Conservation (phyloP, 2,113 vertebrate species). For the Genyomyrus donnyi region DNA sequence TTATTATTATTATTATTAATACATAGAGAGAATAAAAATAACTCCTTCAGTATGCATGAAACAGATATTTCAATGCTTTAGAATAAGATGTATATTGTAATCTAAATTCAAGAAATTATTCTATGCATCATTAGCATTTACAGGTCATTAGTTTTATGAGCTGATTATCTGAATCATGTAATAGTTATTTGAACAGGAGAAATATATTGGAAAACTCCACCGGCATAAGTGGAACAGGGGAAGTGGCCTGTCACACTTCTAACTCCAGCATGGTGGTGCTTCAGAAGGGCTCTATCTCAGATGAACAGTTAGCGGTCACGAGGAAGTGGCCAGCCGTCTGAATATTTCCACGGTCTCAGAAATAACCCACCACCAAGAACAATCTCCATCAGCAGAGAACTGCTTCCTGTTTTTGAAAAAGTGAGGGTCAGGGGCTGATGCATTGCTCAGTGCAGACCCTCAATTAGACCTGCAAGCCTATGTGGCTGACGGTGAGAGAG, state of each 20-base stretch:
- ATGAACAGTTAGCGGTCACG: neutral
- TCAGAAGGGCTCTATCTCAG: neutral
- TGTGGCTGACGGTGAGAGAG: neutral
- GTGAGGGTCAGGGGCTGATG: neutral
- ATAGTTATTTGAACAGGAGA: neutral
- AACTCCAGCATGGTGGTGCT: neutral
- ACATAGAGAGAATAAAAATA: neutral
- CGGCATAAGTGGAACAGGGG: neutral
- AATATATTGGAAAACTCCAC: neutral
- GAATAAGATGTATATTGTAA: neutral
- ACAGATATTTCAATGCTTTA: neutral
- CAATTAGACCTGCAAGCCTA: neutral
- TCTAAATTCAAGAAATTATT: neutral
- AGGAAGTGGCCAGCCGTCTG: slow-evolving; percentile 15
- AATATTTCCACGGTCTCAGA: slow-evolving; percentile 45
- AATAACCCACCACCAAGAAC: slow-evolving; percentile 37
- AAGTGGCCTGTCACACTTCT: neutral
- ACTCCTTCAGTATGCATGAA: neutral
- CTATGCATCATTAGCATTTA: neutral
- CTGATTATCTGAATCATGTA: neutral
- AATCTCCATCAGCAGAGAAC: slow-evolving; percentile 45
- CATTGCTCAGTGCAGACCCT: neutral
- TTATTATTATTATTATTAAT: neutral
- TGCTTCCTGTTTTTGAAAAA: slow-evolving; percentile 57
- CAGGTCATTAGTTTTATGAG: neutral